phyloP scores from a whole-genome alignment of 2,797 vertebrate genomes.

The Periparus ater region DNA sequence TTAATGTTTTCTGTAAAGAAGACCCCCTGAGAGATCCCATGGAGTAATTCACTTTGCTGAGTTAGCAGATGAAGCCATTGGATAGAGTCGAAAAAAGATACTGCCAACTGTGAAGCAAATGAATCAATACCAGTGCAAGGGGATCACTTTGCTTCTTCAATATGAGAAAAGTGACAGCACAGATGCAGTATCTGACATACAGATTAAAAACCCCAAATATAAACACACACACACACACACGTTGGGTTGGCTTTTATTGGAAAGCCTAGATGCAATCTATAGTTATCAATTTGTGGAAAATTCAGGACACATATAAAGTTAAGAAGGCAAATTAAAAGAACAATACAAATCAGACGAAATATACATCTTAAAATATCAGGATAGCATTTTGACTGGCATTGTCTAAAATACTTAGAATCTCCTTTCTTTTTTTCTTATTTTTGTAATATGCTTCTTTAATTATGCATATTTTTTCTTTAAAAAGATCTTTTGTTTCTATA shows the following conservation, averaged over 20 bases:
- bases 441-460: conserved; percentile 71
- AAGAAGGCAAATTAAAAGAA: conserved; percentile 83
- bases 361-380: conserved; percentile 85
- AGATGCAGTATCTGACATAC: conserved; percentile 18
- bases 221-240: conserved; percentile 65
- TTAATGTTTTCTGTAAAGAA: conserved; percentile 66
- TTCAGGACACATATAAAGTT: conserved; percentile 85
- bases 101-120: conserved; percentile 36
- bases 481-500: conserved; percentile 74
- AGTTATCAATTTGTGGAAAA: conserved; percentile 84
- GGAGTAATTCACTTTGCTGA: conserved; percentile 50
- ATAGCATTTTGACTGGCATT: conserved; percentile 82
- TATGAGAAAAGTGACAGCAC: not conserved
- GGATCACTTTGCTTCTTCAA: not conserved
- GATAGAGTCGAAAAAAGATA: conserved; percentile 22
- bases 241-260: conserved; percentile 84
- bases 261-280: conserved; percentile 84
- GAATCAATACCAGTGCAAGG: conserved; percentile 16
- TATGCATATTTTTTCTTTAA: conserved; percentile 70
- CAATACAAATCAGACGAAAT: conserved; percentile 85
- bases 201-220: conserved; percentile 46
- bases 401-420: conserved; percentile 80
- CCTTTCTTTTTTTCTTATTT: conserved; percentile 59
- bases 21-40: conserved; percentile 51
- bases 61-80: conserved; percentile 44